Conservation (phyloP, 2,113 vertebrate genomes). For the Nannospalax galili region DNA sequence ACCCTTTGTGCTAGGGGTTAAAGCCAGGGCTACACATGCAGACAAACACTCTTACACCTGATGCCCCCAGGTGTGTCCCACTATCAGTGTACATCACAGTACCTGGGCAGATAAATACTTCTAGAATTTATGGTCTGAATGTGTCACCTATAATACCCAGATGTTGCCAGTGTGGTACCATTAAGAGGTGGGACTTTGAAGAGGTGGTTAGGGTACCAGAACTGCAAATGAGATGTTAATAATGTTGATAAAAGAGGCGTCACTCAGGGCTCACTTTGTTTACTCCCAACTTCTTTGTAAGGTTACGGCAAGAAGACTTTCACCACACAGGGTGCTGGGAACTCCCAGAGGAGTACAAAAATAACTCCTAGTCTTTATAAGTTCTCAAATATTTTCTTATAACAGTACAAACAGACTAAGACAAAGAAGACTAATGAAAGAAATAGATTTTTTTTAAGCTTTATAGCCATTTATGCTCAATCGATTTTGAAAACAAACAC, state of each 20-base stretch:
- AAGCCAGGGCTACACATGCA: too few relatives aligned
- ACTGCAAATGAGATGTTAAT: too few relatives aligned
- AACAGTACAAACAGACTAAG: neutral
- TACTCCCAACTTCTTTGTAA: neutral
- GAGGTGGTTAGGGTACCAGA: neutral
- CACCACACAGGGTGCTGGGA: neutral
- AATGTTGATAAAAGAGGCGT: neutral
- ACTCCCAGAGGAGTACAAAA: neutral
- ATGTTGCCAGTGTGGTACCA: neutral
- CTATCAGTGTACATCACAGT: too few relatives aligned
- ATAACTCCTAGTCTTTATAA: neutral
- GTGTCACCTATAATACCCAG: neutral
- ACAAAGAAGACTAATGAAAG: neutral
- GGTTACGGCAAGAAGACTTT: neutral
- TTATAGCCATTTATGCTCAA: constrained; percentile 5
- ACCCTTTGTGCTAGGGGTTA: neutral
- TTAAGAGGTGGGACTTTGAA: neutral
- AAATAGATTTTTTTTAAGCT: neutral
- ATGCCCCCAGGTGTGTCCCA: neutral
- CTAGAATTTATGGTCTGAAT: neutral
- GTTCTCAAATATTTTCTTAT: neutral
- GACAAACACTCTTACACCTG: neutral
- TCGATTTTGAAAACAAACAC: neutral
- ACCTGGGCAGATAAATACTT: neutral
- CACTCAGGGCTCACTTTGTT: too few relatives aligned